A percentile compares a stretch with the other conserved stretches of the same genome.
phyloP scores from a whole-genome alignment of 2,797 vertebrate genomes.

The Antrozous pallidus region DNA sequence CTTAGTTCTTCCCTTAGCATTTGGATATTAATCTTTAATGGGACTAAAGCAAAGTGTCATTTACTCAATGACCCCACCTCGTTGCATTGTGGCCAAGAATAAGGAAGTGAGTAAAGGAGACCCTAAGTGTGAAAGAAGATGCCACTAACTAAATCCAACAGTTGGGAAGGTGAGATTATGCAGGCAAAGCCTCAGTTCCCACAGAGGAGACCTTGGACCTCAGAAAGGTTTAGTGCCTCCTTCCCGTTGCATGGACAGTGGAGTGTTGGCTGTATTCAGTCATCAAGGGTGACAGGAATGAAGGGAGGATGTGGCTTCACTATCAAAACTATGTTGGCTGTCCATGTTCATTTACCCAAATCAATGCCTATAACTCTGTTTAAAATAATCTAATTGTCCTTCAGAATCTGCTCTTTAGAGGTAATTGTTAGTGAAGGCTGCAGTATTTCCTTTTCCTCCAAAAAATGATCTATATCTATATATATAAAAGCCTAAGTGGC shows the following conservation, averaged over 20 bases:
- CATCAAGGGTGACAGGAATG: background rate
- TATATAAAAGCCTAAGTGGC: too few species aligned
- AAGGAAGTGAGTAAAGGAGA: background rate
- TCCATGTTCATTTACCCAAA: background rate
- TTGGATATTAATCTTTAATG: background rate
- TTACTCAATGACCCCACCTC: background rate
- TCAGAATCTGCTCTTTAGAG: background rate
- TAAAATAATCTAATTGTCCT: background rate
- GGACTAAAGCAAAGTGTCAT: background rate
- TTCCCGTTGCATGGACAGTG: rapidly evolving
- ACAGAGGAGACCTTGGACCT: background rate
- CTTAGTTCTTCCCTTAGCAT: background rate
- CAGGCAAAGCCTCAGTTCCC: background rate
- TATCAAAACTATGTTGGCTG: background rate
- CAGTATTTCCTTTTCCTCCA: background rate
- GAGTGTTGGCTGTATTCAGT: background rate
- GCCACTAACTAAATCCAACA: background rate
- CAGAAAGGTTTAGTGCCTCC: background rate
- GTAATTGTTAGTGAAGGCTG: background rate
- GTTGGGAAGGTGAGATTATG: background rate
- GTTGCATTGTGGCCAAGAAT: background rate
- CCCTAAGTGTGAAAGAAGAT: background rate
- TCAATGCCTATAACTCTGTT: background rate
- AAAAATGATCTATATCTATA: background rate
- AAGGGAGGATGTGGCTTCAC: background rate